A percentile compares a stretch with the other conserved stretches of the same genome.
These are phyloP conservation scores for Calyptommatus sinebrachiatus DNA, from an alignment of 2,113 vertebrate species.

Conservation along the genomic window DNA sequence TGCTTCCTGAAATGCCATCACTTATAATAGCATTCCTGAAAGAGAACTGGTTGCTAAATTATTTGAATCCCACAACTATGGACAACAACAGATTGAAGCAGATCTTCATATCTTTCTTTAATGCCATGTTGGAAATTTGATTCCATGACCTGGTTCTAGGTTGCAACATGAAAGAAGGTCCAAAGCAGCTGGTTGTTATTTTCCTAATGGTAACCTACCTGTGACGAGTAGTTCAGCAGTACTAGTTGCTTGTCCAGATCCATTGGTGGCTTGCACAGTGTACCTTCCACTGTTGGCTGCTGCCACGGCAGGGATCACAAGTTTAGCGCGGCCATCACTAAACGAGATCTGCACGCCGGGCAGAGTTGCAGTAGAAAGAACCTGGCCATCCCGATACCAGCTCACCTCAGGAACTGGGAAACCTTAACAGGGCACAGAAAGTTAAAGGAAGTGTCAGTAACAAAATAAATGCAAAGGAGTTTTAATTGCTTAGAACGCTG, in stretches of 20 bases:
- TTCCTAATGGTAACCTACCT: conserved; percentile 67
- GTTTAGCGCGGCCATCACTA: conserved; percentile 96
- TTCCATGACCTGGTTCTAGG: neutral
- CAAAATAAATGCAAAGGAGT: too few relatives aligned
- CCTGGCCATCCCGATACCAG: conserved; percentile 99
- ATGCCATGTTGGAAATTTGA: neutral
- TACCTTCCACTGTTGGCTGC: conserved; percentile 91
- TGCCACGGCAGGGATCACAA: conserved; percentile 90
- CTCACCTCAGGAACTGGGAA: conserved; percentile 98
- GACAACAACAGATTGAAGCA: neutral
- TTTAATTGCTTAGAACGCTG: too few relatives aligned
- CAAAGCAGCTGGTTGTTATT: neutral
- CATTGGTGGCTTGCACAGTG: conserved; percentile 94
- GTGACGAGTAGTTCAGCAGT: conserved; percentile 96
- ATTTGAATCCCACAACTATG: too few relatives aligned
- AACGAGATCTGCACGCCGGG: conserved; percentile 96
- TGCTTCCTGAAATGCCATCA: too few relatives aligned
- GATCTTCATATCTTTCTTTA: neutral
- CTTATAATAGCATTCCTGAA: too few relatives aligned
- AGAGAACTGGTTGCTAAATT: too few relatives aligned
- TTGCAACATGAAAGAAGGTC: neutral
- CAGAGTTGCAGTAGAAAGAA: conserved; percentile 88
- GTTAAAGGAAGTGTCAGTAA: neutral
- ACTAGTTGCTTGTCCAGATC: conserved; percentile 95
- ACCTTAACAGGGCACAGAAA: conserved; percentile 69